These are phyloP conservation scores for Delichon dasypus DNA, from an alignment of 2,797 vertebrate species.

Conservation along the genomic window DNA sequence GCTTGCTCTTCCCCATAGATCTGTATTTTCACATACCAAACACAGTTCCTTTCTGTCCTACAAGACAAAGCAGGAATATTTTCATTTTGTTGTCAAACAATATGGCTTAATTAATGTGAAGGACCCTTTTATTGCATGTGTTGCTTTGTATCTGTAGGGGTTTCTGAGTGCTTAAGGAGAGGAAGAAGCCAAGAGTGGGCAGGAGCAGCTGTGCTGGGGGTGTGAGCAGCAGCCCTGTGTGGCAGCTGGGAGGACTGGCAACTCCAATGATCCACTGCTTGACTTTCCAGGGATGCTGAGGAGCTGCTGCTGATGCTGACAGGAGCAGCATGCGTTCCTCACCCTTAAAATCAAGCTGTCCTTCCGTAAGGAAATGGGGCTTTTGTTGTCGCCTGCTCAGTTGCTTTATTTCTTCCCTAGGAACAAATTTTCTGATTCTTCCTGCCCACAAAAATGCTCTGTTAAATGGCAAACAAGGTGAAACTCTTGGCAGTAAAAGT, in stretches of 20 bases:
- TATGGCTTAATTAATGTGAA: slow-evolving; percentile 17
- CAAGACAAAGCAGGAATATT: background rate
- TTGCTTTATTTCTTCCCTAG: slow-evolving; percentile 35
- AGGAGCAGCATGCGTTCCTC: background rate
- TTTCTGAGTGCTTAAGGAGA: background rate
- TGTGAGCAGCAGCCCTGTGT: slow-evolving; percentile 16
- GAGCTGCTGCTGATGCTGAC: background rate
- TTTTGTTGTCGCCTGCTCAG: slow-evolving; percentile 15
- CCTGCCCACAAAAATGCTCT: slow-evolving; percentile 18
- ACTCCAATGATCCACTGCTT: background rate
- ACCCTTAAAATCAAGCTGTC: background rate
- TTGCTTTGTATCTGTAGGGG: no score
- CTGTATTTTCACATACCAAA: background rate
- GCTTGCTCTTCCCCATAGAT: background rate
- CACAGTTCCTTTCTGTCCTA: background rate
- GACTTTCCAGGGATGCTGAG: background rate
- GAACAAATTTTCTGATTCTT: background rate
- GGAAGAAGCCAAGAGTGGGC: background rate
- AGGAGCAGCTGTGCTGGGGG: slow-evolving; percentile 36
- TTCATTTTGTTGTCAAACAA: background rate
- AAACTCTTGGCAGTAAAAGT: slow-evolving; percentile 5
- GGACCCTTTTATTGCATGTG: background rate
- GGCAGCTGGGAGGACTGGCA: background rate
- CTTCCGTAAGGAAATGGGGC: background rate
- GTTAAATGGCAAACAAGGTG: slow-evolving; percentile 1